Base-by-base conservation (phyloP, 2,797 vertebrate genomes). In the Salmo trutta region DNA sequence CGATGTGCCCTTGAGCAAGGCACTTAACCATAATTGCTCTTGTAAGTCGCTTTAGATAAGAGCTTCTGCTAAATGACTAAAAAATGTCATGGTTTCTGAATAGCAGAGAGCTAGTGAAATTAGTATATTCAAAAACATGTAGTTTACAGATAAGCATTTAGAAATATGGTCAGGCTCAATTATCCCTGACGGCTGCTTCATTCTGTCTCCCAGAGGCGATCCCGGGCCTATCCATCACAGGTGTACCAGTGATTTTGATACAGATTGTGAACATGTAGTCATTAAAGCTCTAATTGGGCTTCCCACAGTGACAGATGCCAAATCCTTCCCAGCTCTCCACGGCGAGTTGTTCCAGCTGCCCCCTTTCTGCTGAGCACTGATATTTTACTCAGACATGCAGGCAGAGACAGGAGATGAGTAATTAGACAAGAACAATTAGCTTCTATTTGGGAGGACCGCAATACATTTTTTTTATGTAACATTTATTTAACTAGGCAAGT, bases 191-290 rank as follows among this genome's bases (percentile, higher is more conserved):
- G 5, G 12, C 41, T 14, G 41, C 41, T 47, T 14, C 41, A 14
- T 47, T 67, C 79, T 77, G 29, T 51, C 78, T 64, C 41, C 56
- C 8, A 24, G n/a, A 33, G 21, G 92, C 92, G 7, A 90, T 90
- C 12, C 29, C 90, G 92, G 4, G 91, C 89, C 3, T 94, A 89
- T 83, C 93, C 90, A 10, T 92, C 89, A 93, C 94, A 89, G 88
- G 91, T 93, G 56, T 94, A 88, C 91, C 17, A 72, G 64, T 85
- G 87, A 76, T 86, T 91, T 0, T 77, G 80, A 71, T 84, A 85
- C 73, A 62, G 76, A 53, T 83, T 89, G 74, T 66, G 53, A 82
- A 85, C 88, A 72, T 81, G 27, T 82, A 80, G 77, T 85, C 81
- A 84, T 92, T 79, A 91, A 88, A 3, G n/a, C 79, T 59, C 82